Evolutionary conservation across 1,140 invertebrate species (phyloP).

Genomic region (Drosophila murphyi): DNA sequence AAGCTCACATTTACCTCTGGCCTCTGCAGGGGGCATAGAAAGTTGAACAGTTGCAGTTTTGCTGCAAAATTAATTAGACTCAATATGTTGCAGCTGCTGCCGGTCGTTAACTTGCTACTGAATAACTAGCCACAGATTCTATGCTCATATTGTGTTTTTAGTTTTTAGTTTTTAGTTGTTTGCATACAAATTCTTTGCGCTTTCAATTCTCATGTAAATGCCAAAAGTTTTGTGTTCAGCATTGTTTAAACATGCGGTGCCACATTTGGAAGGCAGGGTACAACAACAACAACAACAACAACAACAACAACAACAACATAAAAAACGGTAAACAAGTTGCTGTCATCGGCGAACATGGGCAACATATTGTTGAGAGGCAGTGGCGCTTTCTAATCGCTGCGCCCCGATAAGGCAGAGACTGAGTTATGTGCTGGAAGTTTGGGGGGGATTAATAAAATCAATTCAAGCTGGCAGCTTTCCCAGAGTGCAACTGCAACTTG

Average conservation of each 20-base stretch:
- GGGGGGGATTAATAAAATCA: constrained; percentile 14
- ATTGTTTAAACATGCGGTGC: constrained; percentile 52
- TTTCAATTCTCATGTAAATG: constrained; percentile 80
- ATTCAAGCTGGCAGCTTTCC: constrained; percentile 20
- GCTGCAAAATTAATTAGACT: constrained; percentile 80
- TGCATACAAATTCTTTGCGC: constrained; percentile 53
- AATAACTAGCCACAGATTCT: constrained; percentile 26
- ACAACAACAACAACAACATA: not conserved
- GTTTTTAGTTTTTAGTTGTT: constrained; percentile 11
- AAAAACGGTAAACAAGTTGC: constrained; percentile 75
- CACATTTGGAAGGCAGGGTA: constrained; percentile 1
- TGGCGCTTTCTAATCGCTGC: constrained; percentile 45
- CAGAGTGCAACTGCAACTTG: constrained; percentile 3
- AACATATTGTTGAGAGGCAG: constrained; percentile 50
- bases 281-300: not conserved
- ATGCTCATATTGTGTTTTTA: constrained; percentile 64
- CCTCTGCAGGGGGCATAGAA: constrained; percentile 46
- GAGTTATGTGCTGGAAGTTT: not conserved
- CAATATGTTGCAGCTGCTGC: constrained; percentile 63
- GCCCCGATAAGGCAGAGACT: constrained; percentile 45
- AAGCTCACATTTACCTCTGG: not conserved
- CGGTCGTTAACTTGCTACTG: not conserved
- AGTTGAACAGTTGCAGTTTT: constrained; percentile 53
- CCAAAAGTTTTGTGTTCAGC: constrained; percentile 67
- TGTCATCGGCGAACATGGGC: constrained; percentile 70